phyloP scores from a whole-genome alignment of 2,113 vertebrate species.

The Anoura caudifer region DNA sequence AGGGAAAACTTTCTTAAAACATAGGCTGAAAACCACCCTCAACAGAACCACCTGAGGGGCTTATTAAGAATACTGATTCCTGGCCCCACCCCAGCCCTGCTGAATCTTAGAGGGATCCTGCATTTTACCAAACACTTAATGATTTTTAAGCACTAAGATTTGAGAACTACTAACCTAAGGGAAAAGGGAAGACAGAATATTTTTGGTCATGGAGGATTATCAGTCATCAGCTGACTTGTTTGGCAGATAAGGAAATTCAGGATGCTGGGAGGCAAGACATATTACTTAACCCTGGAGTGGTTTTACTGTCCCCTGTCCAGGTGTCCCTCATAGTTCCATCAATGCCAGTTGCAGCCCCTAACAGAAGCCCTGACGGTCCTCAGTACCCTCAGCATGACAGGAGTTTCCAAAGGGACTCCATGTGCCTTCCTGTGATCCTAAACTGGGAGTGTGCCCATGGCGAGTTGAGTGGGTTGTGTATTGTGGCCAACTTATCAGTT shows the following conservation, averaged over 20 bases:
- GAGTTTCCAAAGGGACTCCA: background rate
- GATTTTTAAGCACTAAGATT: background rate
- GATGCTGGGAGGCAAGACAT: background rate
- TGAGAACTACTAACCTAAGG: background rate
- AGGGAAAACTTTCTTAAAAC: background rate
- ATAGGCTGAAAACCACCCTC: background rate
- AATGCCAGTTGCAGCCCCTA: background rate
- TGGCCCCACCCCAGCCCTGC: background rate
- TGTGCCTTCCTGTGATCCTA: background rate
- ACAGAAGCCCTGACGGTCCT: background rate
- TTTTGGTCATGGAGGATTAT: background rate
- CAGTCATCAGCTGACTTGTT: background rate
- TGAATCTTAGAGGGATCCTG: background rate
- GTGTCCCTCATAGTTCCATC: background rate
- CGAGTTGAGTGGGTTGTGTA: background rate
- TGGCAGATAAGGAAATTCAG: background rate
- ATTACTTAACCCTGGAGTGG: background rate
- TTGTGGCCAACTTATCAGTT: background rate
- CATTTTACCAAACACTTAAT: background rate
- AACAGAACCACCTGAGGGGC: background rate
- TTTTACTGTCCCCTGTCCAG: background rate
- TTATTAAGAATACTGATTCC: background rate
- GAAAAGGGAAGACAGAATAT: background rate
- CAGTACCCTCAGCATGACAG: background rate
- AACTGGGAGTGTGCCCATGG: no score